phyloP scores from a whole-genome alignment of 2,113 vertebrate genomes.

The Rhinolophus ferrumequinum region DNA sequence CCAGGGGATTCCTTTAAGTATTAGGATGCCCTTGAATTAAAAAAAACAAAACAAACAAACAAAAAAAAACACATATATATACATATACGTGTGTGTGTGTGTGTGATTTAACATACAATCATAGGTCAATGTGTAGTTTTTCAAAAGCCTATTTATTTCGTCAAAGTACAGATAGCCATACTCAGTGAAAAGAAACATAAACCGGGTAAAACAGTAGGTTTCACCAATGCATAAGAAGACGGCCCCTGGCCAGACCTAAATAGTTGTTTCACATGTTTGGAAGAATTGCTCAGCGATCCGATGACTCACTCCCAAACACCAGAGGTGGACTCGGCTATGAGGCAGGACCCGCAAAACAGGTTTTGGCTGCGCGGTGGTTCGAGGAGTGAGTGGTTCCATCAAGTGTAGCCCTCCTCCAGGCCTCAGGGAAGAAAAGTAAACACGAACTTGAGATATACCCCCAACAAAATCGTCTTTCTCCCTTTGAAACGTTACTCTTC shows the following conservation, averaged over 20 bases:
- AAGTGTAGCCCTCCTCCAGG: not conserved
- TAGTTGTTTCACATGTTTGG: not conserved
- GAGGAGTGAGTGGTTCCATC: not conserved
- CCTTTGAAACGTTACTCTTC: not conserved
- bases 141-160: not conserved
- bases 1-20: not conserved
- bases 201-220: not conserved
- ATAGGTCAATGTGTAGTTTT: not conserved
- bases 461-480: not conserved
- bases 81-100: too few relatives aligned
- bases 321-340: not conserved
- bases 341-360: not conserved
- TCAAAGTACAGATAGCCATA: not conserved
- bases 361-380: not conserved
- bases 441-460: not conserved
- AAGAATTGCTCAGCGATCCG: not conserved
- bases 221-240: not conserved
- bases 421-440: not conserved
- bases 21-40: not conserved
- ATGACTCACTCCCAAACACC: conserved; percentile 19
- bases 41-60: not conserved
- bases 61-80: too few relatives aligned
- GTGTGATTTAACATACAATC: not conserved
- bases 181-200: not conserved
- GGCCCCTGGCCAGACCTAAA: not conserved